Evolutionary conservation across 2,113 vertebrate genomes (phyloP).

Genomic region (Aramus guarauna): DNA sequence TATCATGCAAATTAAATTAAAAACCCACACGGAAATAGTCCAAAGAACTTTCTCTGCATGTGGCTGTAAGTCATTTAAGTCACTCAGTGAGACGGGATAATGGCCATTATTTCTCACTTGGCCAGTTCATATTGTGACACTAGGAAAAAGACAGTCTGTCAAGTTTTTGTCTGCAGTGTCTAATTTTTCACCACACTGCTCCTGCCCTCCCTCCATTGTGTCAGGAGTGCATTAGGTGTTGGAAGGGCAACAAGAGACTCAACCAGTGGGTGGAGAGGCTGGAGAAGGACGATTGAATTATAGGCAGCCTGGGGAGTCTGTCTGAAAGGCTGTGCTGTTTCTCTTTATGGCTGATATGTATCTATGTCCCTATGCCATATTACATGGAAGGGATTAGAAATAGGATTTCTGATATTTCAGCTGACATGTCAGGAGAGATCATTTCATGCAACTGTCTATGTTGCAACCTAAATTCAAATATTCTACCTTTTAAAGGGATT

Average conservation of each 20-base stretch:
- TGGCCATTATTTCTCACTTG: conserved; percentile 68
- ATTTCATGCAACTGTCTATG: conserved; percentile 11
- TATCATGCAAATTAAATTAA: conserved; percentile 7
- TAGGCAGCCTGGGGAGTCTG: background rate
- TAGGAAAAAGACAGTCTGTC: conserved; percentile 50
- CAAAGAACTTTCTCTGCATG: conserved; percentile 50
- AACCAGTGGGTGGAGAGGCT: conserved; percentile 16
- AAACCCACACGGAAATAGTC: background rate
- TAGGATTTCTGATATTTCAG: conserved; percentile 48
- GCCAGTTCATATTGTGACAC: conserved; percentile 68
- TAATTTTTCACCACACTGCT: conserved; percentile 50
- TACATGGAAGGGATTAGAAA: conserved; percentile 49
- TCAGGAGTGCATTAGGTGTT: conserved; percentile 62
- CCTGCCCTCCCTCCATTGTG: conserved; percentile 59
- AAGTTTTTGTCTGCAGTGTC: conserved; percentile 60
- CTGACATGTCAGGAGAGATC: conserved; percentile 23
- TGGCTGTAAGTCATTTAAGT: conserved; percentile 59
- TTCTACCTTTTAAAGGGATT: background rate
- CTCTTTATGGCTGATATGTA: background rate
- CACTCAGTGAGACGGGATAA: conserved; percentile 58
- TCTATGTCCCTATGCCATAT: background rate
- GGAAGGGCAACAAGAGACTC: conserved; percentile 56
- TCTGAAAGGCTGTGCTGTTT: conserved; percentile 5
- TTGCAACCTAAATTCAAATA: conserved; percentile 31
- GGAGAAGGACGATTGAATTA: background rate